A percentile compares a stretch with the other conserved stretches of the same genome.
phyloP scores from a whole-genome alignment of 2,113 vertebrate genomes.

The Vidua macroura region DNA sequence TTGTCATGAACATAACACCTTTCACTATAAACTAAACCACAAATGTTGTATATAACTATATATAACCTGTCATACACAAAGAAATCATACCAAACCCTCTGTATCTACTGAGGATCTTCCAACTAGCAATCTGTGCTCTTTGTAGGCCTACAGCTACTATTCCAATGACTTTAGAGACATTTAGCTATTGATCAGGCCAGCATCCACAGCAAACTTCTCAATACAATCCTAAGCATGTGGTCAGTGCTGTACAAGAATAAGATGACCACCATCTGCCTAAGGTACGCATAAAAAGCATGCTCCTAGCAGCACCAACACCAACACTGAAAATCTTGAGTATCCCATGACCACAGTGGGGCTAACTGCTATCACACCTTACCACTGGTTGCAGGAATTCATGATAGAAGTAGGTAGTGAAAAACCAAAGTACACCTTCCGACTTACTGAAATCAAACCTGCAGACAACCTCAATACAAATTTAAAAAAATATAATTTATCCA shows the following conservation, averaged over 20 bases:
- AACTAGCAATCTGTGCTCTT: neutral
- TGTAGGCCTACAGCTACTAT: neutral
- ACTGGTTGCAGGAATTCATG: neutral
- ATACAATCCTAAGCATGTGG: neutral
- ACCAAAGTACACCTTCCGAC: neutral
- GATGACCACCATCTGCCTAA: neutral
- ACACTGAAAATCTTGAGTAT: neutral
- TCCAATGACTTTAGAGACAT: neutral
- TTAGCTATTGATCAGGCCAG: neutral
- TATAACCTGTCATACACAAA: neutral
- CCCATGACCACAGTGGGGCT: neutral
- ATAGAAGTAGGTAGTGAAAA: neutral
- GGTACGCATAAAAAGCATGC: neutral
- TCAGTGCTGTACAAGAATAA: neutral
- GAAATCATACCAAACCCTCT: neutral
- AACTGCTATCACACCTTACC: neutral
- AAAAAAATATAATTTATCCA: neutral
- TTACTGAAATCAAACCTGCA: neutral
- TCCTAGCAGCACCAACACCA: neutral
- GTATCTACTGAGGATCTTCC: neutral
- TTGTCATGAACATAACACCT: neutral
- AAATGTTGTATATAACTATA: fast-evolving
- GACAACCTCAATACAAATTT: neutral
- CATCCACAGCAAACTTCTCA: neutral
- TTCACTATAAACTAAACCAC: neutral